These are phyloP conservation scores for Clarias pachynema DNA, from an alignment of 2,797 vertebrate species.

Conservation along the genomic window DNA sequence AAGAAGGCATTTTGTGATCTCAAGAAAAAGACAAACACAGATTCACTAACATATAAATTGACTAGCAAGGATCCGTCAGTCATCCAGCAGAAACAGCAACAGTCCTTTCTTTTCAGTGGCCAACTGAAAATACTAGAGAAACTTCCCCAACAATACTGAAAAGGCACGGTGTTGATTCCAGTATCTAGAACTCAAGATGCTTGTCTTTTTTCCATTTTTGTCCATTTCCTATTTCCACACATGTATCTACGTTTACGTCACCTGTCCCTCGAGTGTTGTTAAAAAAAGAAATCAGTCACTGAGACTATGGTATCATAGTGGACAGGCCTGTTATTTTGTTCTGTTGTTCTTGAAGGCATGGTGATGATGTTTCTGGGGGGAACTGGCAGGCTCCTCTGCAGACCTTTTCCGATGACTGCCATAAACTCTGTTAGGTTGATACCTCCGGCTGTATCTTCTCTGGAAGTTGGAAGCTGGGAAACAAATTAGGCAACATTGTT, in stretches of 20 bases:
- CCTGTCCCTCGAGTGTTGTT: conserved; percentile 47
- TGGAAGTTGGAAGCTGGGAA: conserved; percentile 90
- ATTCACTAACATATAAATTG: conserved; percentile 42
- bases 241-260: not conserved
- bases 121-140: conserved; percentile 58
- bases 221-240: conserved; percentile 59
- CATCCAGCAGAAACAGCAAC: conserved; percentile 41
- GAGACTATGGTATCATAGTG: conserved; percentile 49
- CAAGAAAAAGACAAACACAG: conserved; percentile 36
- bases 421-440: conserved; percentile 82
- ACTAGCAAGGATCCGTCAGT: conserved; percentile 41
- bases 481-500: conserved; percentile 36
- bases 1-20: conserved; percentile 52
- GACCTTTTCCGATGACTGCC: conserved; percentile 78
- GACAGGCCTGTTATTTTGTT: conserved; percentile 78
- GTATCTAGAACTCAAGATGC: conserved; percentile 55
- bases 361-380: conserved; percentile 76
- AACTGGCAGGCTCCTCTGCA: conserved; percentile 70
- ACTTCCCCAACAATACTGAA: conserved; percentile 67
- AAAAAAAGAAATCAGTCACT: conserved; percentile 67
- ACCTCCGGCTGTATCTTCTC: conserved; percentile 85
- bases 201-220: conserved; percentile 60
- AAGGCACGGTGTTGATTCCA: conserved; percentile 71
- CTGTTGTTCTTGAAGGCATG: conserved; percentile 80
- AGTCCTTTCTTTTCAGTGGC: conserved; percentile 69